Percentiles rank a stretch among this genome's conserved stretches.
phyloP scores from a whole-genome alignment of 2,113 vertebrate genomes.

The Mesoclemmys tuberculata region DNA sequence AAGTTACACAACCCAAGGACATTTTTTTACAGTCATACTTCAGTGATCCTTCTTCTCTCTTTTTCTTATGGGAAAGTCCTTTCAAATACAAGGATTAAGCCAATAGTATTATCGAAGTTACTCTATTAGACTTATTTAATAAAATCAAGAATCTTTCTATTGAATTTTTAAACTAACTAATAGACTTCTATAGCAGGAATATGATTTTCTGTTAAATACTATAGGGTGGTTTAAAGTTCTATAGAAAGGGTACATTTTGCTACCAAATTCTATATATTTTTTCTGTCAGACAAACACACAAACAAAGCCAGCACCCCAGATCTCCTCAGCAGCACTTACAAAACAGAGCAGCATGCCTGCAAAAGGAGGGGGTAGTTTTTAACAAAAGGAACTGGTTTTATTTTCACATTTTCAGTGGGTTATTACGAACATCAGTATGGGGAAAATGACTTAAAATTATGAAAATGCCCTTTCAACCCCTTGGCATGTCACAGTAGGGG shows the following conservation, averaged over 20 bases:
- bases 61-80: constrained; percentile 40
- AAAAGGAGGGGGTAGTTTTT: neutral
- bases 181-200: constrained; percentile 21
- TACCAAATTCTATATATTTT: constrained; percentile 4
- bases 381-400: constrained; percentile 1
- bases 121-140: neutral
- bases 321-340: neutral
- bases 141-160: neutral
- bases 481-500: neutral
- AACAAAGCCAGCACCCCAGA: neutral
- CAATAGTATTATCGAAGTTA: constrained; percentile 42
- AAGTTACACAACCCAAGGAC: neutral
- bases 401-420: neutral
- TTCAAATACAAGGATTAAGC: constrained; percentile 36
- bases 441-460: neutral
- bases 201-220: constrained; percentile 16
- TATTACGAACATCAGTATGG: neutral
- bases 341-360: neutral
- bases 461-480: neutral
- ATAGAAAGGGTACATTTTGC: neutral
- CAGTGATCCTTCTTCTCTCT: neutral
- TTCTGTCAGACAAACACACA: constrained; percentile 13
- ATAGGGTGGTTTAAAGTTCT: neutral
- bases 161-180: constrained; percentile 27
- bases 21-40: constrained; percentile 2